Evolutionary conservation across 2,888 invertebrate species (phyloP), one percentile per base, ranked within the genome.

Genomic region (Clepsis dumicolana): DNA sequence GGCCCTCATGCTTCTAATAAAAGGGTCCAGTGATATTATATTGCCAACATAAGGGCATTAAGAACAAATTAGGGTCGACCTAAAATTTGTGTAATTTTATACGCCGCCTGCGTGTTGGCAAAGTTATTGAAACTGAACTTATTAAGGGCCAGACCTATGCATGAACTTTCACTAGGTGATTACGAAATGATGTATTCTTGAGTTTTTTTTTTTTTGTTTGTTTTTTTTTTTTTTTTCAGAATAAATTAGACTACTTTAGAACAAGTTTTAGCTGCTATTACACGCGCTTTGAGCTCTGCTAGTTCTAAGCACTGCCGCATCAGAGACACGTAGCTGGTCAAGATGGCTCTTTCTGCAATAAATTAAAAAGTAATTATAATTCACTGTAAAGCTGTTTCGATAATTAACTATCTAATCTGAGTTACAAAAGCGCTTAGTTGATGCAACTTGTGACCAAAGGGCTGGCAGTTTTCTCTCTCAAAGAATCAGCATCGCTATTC

Each of bases 301-400:
- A 84, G 71, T 70, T 84, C 77, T 38, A 78, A 76, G 71, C 80
- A 85, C 66, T 82, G 81, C 44, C 77, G 77, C 75, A 84, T 75
- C 12, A 86, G 80, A 61, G 77, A 73, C 29, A 82, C 65, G 64
- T 80, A 87, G 38, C 80, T 73, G 27, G 75, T 62, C 70, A 86
- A 67, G 72, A 86, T 84, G 3, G 82, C 85, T 35, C 80, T 77
- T 72, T 87, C 86, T 86, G 84, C 61, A 86, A 86, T 72, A 79
- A 78, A 69, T 65, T 56, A 65, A 18, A 53, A 21, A 35, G 25
- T 41, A n/a, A n/a, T n/a, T 38, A 29, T 4, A 7, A 29, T 7
- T 7, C 7, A 8, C 5, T 5, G 5, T 7, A 8, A 29, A 29
- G 29, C 1, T 4, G 35, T 38, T n/a, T n/a, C 12, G 7, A 8